These are phyloP conservation scores for Jordanella pulchra DNA, from an alignment of 2,797 vertebrate genomes.

Conservation along the genomic window DNA sequence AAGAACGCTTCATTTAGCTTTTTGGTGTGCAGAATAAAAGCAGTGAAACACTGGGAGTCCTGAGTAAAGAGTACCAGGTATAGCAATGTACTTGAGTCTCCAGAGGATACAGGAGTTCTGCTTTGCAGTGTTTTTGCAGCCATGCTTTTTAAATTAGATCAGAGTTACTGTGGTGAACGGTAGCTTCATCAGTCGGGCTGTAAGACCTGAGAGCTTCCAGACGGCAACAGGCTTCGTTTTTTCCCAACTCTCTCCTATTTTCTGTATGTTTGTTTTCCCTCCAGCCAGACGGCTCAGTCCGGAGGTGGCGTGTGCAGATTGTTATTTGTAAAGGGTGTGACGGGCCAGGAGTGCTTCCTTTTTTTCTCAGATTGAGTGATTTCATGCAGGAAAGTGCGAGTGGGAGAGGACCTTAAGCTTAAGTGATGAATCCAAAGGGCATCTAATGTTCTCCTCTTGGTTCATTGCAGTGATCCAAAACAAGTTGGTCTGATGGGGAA, in stretches of 20 bases:
- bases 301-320: slow-evolving; percentile 76
- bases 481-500: slow-evolving; percentile 4
- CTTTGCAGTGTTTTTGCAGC: slow-evolving; percentile 29
- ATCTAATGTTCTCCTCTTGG: slow-evolving; percentile 32
- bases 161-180: slow-evolving; percentile 33
- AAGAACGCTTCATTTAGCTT: neutral
- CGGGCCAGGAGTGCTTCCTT: slow-evolving; percentile 71
- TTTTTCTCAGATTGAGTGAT: slow-evolving; percentile 40
- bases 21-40: too few relatives aligned
- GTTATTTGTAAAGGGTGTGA: slow-evolving; percentile 83
- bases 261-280: slow-evolving; percentile 66
- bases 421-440: slow-evolving; percentile 25
- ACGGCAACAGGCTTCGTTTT: slow-evolving; percentile 41
- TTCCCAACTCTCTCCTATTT: slow-evolving; percentile 36
- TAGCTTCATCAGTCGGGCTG: slow-evolving; percentile 43
- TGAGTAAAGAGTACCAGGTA: slow-evolving; percentile 5
- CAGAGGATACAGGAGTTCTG: neutral
- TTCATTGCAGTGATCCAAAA: slow-evolving; percentile 21
- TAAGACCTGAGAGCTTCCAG: slow-evolving; percentile 26
- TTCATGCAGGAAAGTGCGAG: neutral
- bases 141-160: slow-evolving; percentile 37
- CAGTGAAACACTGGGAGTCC: neutral
- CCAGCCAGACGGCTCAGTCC: slow-evolving; percentile 44
- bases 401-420: slow-evolving; percentile 25
- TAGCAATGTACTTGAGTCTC: slow-evolving; percentile 1